Base-by-base conservation (phyloP, 1,140 invertebrate species). In the Pseudoatta argentina region DNA sequence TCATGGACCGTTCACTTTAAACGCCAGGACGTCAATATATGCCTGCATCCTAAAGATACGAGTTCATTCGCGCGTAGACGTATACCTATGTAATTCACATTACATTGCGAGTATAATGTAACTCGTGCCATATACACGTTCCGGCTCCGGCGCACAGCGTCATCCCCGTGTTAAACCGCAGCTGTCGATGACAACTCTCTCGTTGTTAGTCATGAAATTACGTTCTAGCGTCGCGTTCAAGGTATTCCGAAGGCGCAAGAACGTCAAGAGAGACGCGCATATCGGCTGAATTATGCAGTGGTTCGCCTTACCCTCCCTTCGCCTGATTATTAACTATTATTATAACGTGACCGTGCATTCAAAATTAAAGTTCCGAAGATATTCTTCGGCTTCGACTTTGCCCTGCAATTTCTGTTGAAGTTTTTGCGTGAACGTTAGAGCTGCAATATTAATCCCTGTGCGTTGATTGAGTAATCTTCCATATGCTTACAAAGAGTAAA, bases 171-270 rank as follows among this genome's bases (percentile, higher is more conserved):
- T 83, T 82, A 73, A 83, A 83, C 79, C 79, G 69, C 79, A 83
- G 79, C 79, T 83, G 79, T 83, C 79, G 79, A 83, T 83, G 79
- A 83, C 79, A 83, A 83, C 69, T 83, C 79, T 83, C 79, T 83
- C 79, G 69, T 83, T 83, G 79, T 83, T 83, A 83, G 69, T 83
- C 79, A 83, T 44, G 79, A 83, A 83, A 83, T 83, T 83, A 83
- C 79, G 69, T 75, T 83, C 79, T 39, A 61, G 39, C 79, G 39
- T 75, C 55, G 79, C 79, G 79, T 83, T 83, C 67, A 55, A 83
- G 79, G 69, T 83, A 83, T 73, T 83, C 79, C 69, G 69, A 83
- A 83, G 69, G 79, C 55, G 79, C 79, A 75, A 83, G 79, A 83
- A 83, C 79, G 79, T 75, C 69, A 73, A 27, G 55, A 55, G n/a